Base-by-base conservation (phyloP, 2,888 invertebrate genomes). In the Antitype chi region DNA sequence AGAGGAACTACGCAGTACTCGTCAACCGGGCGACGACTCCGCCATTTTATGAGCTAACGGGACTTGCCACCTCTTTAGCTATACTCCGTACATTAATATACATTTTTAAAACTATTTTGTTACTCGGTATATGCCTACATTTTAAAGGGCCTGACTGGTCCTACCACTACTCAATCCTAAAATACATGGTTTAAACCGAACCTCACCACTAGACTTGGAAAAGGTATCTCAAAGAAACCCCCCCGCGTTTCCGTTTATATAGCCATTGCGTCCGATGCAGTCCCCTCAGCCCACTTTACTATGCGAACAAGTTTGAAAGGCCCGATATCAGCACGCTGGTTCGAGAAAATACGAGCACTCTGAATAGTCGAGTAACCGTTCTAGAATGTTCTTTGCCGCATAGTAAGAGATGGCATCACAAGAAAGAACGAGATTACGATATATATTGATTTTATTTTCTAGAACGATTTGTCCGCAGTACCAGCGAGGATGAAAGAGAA, bases 21-120 rank as follows among this genome's bases (percentile, higher is more conserved):
- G 87, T 93, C 92, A 94, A 92, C 94, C 94, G 93, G 94, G 94
- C 93, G 95, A 94, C 90, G 94, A 90, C 89, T 93, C 92, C 89
- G 95, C 94, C 95, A 95, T 95, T 91, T 93, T 94, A 85, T 85
- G 85, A 67, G 80, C 78, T 88, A 89, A 90, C 88, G 89, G 90
- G 88, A 90, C 89, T 91, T 90, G 89, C 90, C 90, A 86, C 90
- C 88, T 91, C 88, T 86, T 88, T 86, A 88, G 83, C 78, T 89
- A 84, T 88, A 87, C 87, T 85, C 72, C 87, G 84, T 84, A 82
- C 77, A 77, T 80, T 87, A 81, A 69, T 87, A 88, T 89, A 89
- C 91, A 92, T 92, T 82, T 91, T 85, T 87, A 87, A 85, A 85
- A 84, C 87, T 87, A 85, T 84, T 88, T 85, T 87, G 67, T 78